Base-by-base conservation (phyloP, 2,888 invertebrate species). In the Anodontia alba region DNA sequence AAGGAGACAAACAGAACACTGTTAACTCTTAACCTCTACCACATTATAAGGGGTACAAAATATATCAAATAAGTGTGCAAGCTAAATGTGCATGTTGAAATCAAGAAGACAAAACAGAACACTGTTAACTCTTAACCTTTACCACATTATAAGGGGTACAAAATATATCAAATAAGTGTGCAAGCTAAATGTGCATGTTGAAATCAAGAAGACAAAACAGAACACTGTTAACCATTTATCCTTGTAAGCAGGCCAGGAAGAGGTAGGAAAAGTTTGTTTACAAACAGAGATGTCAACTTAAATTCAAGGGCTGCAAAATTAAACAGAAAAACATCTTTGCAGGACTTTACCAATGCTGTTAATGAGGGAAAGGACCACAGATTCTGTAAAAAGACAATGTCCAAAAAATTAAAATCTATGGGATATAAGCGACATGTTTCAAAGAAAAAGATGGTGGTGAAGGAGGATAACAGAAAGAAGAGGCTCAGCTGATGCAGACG, bases 371-470 rank as follows among this genome's bases (percentile, higher is more conserved):
- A 70, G 42, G 29, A 57, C 20, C 46, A 46, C 31, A 42, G 31
- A 23, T 69, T 76, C 38, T 57, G 57, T 31, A 57, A 36, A 26
- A 76, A 76, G 23, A 36, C 43, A 23, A 51, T 57, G 23, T 26
- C 29, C 3, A 68, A 68, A 51, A 75, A 68, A 51, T 31, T 68
- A 15, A 33, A 68, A 20, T 12, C 20, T 36, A 12, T 68, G 29
- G 67, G 67, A 23, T 75, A 51, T 68, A 75, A 68, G 49, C 68
- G 75, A 31, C 43, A 68, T 10, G 68, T 38, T 46, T 36, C 23
- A 33, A 75, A 68, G 75, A 75, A 75, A 49, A 67, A 75, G 67
- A 49, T 75, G 38, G 68, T 75, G 36, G 75, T 75, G 0, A 75
- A 29, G 69, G 69, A 69, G 36, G 38, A 23, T 42, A 76, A 69